Evolutionary conservation across 2,888 invertebrate species (phyloP).

Genomic region (Meghimatium bilineatum): DNA sequence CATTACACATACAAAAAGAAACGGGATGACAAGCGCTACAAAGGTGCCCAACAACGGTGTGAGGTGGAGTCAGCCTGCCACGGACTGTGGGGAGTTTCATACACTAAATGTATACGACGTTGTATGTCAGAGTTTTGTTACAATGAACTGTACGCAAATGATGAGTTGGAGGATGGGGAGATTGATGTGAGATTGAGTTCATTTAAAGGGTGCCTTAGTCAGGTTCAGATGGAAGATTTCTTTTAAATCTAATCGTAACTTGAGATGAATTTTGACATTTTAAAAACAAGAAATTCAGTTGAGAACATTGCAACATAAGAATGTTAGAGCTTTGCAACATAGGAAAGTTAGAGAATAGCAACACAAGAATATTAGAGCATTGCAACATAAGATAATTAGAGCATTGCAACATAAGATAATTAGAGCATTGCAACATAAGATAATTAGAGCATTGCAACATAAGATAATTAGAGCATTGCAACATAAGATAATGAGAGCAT

Average conservation of each 20-base stretch:
- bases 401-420: no score
- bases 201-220: constrained; percentile 74
- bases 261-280: no score
- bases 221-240: constrained; percentile 47
- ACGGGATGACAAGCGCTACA: constrained; percentile 68
- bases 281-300: no score
- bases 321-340: no score
- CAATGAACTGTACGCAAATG: constrained; percentile 68
- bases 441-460: no score
- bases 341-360: no score
- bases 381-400: no score
- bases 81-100: constrained; percentile 62
- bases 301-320: no score
- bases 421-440: no score
- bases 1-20: constrained; percentile 54
- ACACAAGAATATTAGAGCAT: no score
- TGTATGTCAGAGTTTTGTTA: constrained; percentile 72
- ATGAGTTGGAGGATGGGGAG: constrained; percentile 75
- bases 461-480: no score
- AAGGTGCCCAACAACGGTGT: constrained; percentile 65
- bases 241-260: neutral
- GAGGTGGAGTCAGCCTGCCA: constrained; percentile 67
- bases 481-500: no score
- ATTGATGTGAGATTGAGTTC: constrained; percentile 74
- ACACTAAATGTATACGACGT: constrained; percentile 68